Evolutionary conservation across 2,113 vertebrate species (phyloP).

Genomic region (Cottus gobio): DNA sequence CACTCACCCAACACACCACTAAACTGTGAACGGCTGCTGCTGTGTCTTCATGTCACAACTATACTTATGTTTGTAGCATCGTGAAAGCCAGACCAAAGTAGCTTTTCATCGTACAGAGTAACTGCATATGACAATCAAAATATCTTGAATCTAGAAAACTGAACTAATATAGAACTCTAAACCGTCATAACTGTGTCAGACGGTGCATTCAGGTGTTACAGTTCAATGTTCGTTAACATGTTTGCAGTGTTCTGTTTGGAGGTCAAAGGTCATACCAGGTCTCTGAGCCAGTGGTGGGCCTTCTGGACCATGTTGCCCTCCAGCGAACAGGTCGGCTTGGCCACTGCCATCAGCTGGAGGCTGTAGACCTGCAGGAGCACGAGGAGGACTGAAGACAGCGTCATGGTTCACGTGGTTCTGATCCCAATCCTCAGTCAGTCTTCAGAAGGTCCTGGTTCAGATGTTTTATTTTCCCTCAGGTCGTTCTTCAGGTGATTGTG

Average conservation of each 20-base stretch:
- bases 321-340: slow-evolving; percentile 45
- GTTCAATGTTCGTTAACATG: neutral
- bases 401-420: slow-evolving; percentile 26
- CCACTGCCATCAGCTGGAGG: slow-evolving; percentile 39
- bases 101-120: too few species aligned
- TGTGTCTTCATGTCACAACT: too few species aligned
- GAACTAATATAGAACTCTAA: too few species aligned
- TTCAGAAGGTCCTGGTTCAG: neutral
- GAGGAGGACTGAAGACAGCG: neutral
- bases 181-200: neutral
- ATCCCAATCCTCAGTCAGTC: neutral
- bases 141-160: too few species aligned
- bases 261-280: slow-evolving; percentile 44
- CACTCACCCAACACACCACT: too few species aligned
- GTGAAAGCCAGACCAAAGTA: too few species aligned
- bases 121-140: too few species aligned
- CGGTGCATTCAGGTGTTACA: neutral
- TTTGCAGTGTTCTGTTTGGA: neutral
- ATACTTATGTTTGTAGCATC: too few species aligned
- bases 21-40: too few species aligned
- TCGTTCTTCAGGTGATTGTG: neutral
- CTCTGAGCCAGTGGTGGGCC: slow-evolving; percentile 14
- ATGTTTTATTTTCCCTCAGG: neutral
- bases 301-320: neutral
- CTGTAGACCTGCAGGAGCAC: slow-evolving; percentile 50